These are phyloP conservation scores for Hydrotaea diabolus DNA, from an alignment of 2,888 invertebrate species.

Conservation along the genomic window DNA sequence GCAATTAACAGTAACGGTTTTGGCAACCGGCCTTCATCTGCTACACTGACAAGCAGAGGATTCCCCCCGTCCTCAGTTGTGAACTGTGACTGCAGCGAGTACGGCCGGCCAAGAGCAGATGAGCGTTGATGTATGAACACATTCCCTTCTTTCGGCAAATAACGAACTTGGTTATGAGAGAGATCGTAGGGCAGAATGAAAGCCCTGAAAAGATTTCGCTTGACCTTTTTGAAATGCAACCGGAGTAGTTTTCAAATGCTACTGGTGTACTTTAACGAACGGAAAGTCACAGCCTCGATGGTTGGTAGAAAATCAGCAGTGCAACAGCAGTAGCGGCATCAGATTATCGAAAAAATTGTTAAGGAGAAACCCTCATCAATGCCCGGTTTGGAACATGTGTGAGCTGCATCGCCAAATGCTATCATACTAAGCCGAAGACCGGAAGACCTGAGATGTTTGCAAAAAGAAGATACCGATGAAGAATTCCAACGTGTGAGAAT, in stretches of 20 bases:
- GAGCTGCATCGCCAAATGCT: not conserved
- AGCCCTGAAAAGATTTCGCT: constrained; percentile 11
- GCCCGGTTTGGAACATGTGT: not conserved
- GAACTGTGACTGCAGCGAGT: not conserved
- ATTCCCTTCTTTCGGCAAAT: not conserved
- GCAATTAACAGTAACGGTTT: not conserved
- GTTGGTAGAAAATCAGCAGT: not conserved
- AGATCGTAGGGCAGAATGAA: not conserved
- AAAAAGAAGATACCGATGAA: not conserved
- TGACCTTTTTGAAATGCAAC: too few relatives aligned
- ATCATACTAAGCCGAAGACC: not conserved
- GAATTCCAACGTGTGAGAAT: too few relatives aligned
- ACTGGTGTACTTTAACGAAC: not conserved
- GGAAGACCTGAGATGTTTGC: not conserved
- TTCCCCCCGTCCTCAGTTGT: not conserved
- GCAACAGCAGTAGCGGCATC: not conserved
- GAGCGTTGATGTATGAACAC: not conserved
- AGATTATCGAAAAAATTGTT: constrained; percentile 16
- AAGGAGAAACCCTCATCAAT: not conserved
- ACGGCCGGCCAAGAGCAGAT: too few relatives aligned
- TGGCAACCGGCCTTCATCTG: not conserved
- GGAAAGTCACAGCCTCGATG: not conserved
- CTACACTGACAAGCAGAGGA: not conserved
- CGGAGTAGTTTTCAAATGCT: not conserved
- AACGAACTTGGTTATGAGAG: not conserved